Conservation (phyloP, 1,140 invertebrate species). For the Philaenus spumarius region DNA sequence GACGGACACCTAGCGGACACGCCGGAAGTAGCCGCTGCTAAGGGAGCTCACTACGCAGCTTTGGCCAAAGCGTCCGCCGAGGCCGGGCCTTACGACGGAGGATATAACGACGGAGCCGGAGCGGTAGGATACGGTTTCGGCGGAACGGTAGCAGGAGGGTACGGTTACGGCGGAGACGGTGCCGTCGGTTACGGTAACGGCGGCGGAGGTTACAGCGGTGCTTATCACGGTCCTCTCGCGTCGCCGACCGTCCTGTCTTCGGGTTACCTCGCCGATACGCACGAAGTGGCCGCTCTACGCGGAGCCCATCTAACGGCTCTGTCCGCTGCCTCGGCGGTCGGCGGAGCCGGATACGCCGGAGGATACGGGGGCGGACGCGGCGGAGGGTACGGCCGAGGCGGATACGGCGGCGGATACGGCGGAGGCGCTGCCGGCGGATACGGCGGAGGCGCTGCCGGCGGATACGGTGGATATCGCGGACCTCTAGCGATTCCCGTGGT, state of each 20-base stretch:
- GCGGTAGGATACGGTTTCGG: neutral
- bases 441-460: constrained; percentile 28
- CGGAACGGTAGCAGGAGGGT: constrained; percentile 29
- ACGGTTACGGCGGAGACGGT: neutral
- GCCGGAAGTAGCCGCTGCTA: constrained; percentile 51
- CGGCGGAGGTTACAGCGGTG: constrained; percentile 25
- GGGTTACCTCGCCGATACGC: constrained; percentile 45
- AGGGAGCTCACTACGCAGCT: constrained; percentile 50
- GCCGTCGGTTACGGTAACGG: constrained; percentile 30
- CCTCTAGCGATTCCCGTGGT: constrained; percentile 15
- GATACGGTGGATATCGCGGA: constrained; percentile 29
- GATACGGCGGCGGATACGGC: neutral
- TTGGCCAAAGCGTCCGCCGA: constrained; percentile 41
- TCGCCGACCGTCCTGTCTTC: constrained; percentile 14
- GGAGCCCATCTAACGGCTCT: constrained; percentile 38
- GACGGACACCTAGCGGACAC: constrained; percentile 43
- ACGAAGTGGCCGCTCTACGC: constrained; percentile 45
- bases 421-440: neutral
- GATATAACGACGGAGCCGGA: constrained; percentile 1
- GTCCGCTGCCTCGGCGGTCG: constrained; percentile 29
- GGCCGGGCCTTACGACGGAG: neutral
- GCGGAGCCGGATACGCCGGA: neutral
- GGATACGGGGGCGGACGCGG: neutral
- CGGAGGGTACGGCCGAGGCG: neutral
- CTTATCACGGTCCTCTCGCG: constrained; percentile 8